A percentile compares a stretch with the other conserved stretches of the same genome.
Conservation (phyloP, 2,888 invertebrate genomes). For the Mayetiola destructor region DNA sequence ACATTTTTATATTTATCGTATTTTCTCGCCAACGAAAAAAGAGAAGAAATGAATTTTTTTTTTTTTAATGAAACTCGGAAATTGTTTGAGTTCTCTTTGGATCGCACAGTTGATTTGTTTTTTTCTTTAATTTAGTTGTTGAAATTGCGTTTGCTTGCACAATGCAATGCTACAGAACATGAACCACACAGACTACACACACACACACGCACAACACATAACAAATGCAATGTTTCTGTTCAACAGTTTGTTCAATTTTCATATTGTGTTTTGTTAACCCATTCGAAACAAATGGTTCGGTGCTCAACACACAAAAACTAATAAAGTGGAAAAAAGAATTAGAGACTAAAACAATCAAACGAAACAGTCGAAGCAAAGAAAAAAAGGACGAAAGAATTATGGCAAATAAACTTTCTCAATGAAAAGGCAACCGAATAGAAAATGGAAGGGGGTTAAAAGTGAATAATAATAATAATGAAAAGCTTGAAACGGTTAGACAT, state of each 20-base stretch:
- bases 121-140: neutral
- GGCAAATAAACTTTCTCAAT: too few species aligned
- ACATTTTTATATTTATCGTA: slow-evolving; percentile 9
- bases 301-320: slow-evolving; percentile 9
- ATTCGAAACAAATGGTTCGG: slow-evolving; percentile 4
- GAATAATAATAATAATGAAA: too few species aligned
- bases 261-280: neutral
- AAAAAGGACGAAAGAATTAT: neutral
- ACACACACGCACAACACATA: too few species aligned
- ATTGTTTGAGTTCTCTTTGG: too few species aligned
- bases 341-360: neutral
- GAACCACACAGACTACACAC: too few species aligned
- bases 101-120: too few species aligned
- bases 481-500: neutral
- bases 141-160: neutral
- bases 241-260: neutral
- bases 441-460: too few species aligned
- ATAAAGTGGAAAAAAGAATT: slow-evolving; percentile 10
- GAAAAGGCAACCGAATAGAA: too few species aligned
- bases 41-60: too few species aligned
- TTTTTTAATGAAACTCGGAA: too few species aligned
- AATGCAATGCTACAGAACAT: neutral
- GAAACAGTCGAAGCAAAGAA: slow-evolving; percentile 3
- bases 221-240: too few species aligned
- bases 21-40: slow-evolving; percentile 2